Percentiles rank a stretch among this genome's conserved stretches.
Conservation (phyloP, 2,797 vertebrate genomes). For the Myotis myotis region DNA sequence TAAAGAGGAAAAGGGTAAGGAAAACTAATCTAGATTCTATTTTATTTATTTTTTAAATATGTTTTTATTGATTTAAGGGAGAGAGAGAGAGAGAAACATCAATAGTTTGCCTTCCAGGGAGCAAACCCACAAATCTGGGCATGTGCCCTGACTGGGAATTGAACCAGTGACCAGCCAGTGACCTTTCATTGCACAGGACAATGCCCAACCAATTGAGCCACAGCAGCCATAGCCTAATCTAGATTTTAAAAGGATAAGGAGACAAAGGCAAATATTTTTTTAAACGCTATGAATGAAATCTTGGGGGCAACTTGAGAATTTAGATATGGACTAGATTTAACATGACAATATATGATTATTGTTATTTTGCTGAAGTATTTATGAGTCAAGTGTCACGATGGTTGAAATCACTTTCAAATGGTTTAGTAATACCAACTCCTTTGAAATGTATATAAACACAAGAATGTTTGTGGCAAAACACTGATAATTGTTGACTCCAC, state of each 20-base stretch:
- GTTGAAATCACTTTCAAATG: background rate
- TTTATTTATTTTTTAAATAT: background rate
- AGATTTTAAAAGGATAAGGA: background rate
- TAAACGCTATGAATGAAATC: background rate
- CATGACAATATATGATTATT: background rate
- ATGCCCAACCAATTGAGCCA: background rate
- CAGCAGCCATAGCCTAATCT: background rate
- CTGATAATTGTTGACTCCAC: background rate
- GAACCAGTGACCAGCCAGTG: background rate
- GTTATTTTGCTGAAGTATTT: constrained; percentile 18
- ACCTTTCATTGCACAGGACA: background rate
- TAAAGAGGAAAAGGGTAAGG: background rate
- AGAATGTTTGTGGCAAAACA: background rate
- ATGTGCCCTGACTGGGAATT: background rate
- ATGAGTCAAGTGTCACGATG: background rate
- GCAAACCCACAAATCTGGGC: background rate
- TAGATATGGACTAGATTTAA: background rate
- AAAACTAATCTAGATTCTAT: background rate
- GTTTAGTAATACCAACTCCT: background rate
- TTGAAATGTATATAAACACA: background rate
- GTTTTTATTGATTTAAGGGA: background rate
- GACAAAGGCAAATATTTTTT: background rate
- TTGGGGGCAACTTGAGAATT: background rate
- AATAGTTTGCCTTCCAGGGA: background rate
- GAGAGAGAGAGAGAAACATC: background rate